Conservation (phyloP, 2,797 vertebrate genomes). For the Sternarchorhynchus goeldii region DNA sequence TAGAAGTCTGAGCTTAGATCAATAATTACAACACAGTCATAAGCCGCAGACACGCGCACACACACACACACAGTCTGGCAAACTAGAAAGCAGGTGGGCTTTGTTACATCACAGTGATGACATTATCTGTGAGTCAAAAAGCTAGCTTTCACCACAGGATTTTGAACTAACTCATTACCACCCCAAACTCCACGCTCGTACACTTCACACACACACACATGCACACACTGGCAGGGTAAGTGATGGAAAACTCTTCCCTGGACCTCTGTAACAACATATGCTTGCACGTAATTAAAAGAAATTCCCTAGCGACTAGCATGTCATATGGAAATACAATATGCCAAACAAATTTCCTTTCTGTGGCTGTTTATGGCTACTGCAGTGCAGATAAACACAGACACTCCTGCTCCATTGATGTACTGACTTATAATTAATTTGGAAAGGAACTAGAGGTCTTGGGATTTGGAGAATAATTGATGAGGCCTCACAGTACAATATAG, state of each 20-base stretch:
- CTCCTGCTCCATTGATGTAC: conserved; percentile 54
- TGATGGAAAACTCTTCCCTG: conserved; percentile 64
- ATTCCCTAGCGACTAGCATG: conserved; percentile 70
- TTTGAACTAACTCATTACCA: too few relatives aligned
- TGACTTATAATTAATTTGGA: conserved; percentile 57
- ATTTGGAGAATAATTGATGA: conserved; percentile 47
- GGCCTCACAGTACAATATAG: conserved; percentile 42
- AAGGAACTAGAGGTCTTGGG: conserved; percentile 47
- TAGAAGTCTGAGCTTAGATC: conserved; percentile 70
- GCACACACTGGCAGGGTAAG: conserved; percentile 50
- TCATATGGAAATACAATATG: conserved; percentile 73
- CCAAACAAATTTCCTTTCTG: conserved; percentile 71
- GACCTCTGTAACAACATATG: conserved; percentile 73
- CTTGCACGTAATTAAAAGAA: conserved; percentile 79
- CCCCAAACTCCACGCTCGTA: too few relatives aligned
- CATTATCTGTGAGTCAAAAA: too few relatives aligned
- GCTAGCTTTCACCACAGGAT: too few relatives aligned
- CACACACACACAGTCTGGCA: conserved; percentile 44
- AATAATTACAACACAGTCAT: conserved; percentile 72
- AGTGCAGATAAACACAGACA: conserved; percentile 49
- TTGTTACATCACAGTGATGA: too few relatives aligned
- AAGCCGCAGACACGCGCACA: conserved; percentile 21
- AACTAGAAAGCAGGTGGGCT: too few relatives aligned
- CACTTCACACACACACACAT: conserved; percentile 39
- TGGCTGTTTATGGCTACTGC: conserved; percentile 67